phyloP scores from a whole-genome alignment of 2,797 vertebrate species.

The Xenopus petersii region DNA sequence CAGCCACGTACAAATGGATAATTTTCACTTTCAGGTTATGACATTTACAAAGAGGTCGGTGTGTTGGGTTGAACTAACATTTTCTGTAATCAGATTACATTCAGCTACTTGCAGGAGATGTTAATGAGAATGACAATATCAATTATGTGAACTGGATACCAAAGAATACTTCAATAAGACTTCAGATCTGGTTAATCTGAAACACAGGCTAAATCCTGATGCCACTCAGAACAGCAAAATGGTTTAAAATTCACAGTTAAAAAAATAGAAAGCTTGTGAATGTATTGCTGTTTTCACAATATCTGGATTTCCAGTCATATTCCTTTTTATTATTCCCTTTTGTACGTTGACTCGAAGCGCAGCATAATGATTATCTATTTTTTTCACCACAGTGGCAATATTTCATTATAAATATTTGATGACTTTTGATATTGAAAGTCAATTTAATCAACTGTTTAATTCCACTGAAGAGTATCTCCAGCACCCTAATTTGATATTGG shows the following conservation, averaged over 20 bases:
- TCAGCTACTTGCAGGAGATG: neutral
- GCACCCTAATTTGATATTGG: conserved; percentile 18
- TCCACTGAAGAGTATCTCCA: conserved; percentile 1
- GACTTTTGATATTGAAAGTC: conserved; percentile 28
- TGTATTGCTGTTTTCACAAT: neutral
- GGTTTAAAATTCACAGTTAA: neutral
- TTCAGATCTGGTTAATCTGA: conserved; percentile 9
- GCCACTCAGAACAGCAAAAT: neutral
- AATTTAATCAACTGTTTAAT: conserved; percentile 30
- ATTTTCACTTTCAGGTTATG: neutral
- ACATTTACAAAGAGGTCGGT: neutral
- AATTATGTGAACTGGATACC: conserved; percentile 13
- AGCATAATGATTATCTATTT: conserved; percentile 8
- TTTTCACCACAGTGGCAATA: conserved; percentile 28
- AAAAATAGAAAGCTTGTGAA: neutral
- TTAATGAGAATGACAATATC: conserved; percentile 22
- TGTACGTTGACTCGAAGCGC: neutral
- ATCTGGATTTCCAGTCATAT: neutral
- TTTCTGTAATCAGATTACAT: conserved; percentile 12
- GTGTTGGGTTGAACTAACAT: conserved; percentile 8
- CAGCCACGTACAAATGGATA: neutral
- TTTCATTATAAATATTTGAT: conserved; percentile 38
- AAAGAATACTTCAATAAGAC: neutral
- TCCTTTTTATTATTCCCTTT: conserved; percentile 3
- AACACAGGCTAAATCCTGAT: neutral